Evolutionary conservation across 2,113 vertebrate species (phyloP).

Genomic region (Panthera tigris): DNA sequence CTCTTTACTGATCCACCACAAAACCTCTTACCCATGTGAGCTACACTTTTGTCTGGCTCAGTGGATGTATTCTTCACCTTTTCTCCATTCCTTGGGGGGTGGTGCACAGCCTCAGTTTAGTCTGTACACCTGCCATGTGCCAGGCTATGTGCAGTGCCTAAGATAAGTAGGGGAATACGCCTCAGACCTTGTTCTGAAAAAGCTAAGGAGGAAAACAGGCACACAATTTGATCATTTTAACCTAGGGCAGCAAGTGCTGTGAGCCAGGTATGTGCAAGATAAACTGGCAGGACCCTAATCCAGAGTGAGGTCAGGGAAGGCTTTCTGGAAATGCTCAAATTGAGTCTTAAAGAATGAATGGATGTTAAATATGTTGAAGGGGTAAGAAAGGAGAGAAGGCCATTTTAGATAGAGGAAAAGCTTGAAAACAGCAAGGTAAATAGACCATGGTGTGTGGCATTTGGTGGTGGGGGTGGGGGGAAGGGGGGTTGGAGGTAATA

Average conservation of each 20-base stretch:
- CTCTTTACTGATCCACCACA: background rate
- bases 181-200: background rate
- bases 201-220: background rate
- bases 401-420: background rate
- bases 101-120: background rate
- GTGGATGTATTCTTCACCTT: background rate
- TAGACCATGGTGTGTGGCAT: background rate
- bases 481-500: background rate
- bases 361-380: background rate
- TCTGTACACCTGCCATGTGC: background rate
- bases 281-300: background rate
- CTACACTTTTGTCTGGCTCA: background rate
- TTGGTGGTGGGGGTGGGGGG: rapidly evolving
- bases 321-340: background rate
- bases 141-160: background rate
- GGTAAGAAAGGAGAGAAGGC: background rate
- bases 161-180: background rate
- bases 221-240: background rate
- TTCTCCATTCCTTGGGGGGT: background rate
- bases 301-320: background rate
- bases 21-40: background rate
- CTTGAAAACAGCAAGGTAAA: background rate
- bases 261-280: background rate
- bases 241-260: background rate
- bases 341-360: background rate